Conservation (phyloP, 2,888 invertebrate species). For the Nyleta sp. region DNA sequence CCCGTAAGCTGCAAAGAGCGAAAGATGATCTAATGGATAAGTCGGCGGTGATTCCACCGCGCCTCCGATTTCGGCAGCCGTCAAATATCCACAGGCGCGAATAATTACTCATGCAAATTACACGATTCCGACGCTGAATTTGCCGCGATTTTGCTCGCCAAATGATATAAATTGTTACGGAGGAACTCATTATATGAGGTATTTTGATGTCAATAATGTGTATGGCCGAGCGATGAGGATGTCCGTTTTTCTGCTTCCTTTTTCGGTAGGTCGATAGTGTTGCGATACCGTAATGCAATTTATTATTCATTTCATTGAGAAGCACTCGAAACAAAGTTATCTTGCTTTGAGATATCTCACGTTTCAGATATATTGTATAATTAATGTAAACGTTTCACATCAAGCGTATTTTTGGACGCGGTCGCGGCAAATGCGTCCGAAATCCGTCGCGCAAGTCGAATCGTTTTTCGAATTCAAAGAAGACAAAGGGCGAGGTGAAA, state of each 20-base stretch:
- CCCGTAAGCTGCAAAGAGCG: constrained; percentile 31
- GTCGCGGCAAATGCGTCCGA: neutral
- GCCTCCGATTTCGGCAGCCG: constrained; percentile 31
- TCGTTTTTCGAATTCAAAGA: constrained; percentile 53
- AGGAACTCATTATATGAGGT: constrained; percentile 3
- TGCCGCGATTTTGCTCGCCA: constrained; percentile 4
- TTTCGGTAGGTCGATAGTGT: no score
- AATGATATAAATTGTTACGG: constrained; percentile 19
- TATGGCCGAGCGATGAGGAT: no score
- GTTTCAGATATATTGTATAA: constrained; percentile 5
- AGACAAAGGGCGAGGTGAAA: constrained; percentile 61
- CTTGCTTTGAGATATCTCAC: neutral
- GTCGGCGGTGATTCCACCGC: constrained; percentile 20
- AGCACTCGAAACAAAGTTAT: neutral
- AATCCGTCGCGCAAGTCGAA: constrained; percentile 26
- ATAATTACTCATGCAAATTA: constrained; percentile 55
- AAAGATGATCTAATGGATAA: constrained; percentile 51
- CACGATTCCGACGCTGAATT: constrained; percentile 22
- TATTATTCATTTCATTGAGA: no score
- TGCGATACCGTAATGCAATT: no score
- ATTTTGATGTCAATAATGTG: neutral
- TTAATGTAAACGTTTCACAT: constrained; percentile 3
- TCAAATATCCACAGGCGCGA: constrained; percentile 38
- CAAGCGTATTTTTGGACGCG: neutral
- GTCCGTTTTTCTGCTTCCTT: no score